Evolutionary conservation across 2,888 invertebrate species (phyloP), one percentile per base, ranked within the genome.

Genomic region (Lycia hirtaria): DNA sequence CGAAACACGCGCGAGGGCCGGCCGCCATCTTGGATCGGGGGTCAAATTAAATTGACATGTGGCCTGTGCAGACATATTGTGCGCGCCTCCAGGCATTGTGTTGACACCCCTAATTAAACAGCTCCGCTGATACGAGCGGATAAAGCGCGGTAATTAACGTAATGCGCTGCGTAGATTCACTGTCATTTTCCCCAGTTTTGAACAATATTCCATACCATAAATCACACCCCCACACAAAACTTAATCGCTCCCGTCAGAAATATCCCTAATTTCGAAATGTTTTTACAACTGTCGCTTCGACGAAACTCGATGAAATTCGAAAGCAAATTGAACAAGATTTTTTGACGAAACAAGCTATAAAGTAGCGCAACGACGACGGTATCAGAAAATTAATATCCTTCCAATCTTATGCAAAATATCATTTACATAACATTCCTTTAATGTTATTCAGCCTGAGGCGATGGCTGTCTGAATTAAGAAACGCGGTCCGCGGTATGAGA

Each of bases 31-130:
- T 90, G 88, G 65, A 84, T 86, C 73, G 80, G 80, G 88, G 88
- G 86, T 89, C 88, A 88, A 88, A 89, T 92, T 89, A 88, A 90
- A 89, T 90, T 89, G 89, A 88, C 88, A 85, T 88, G 88, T 85
- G 90, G 88, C 86, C 85, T 83, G 78, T 80, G 80, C 85, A 84
- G 83, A 84, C 87, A 85, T 83, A 88, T 88, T 86, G 88, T 88
- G 71, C 80, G 76, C 80, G 78, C 75, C 77, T 78, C 72, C 75
- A 69, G 75, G 80, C 81, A 87, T 89, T 90, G 87, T 87, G 85
- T 85, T 85, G 87, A 88, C 87, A 82, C 87, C 88, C 87, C 86
- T 90, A 88, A 90, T 91, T 89, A 88, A 85, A 87, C 85, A 84
- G 81, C 81, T 79, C 80, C 78, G 68, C 73, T 80, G 80, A 84